A percentile compares a stretch with the other conserved stretches of the same genome.
Conservation (phyloP, 2,113 vertebrate species). For the Pseudolaguvia tuberculata region DNA sequence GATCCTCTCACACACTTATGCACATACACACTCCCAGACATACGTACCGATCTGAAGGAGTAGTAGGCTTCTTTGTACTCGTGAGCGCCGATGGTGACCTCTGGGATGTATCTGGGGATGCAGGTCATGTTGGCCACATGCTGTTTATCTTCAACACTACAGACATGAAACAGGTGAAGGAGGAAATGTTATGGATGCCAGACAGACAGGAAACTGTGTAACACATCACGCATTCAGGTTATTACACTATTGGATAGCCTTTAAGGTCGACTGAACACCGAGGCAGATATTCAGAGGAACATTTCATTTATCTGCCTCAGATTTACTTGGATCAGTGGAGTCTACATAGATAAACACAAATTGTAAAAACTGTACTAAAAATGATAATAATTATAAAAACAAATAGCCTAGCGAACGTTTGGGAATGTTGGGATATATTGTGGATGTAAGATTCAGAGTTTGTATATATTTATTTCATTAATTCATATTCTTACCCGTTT, state of each 20-base stretch:
- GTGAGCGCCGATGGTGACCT: slow-evolving; percentile 77
- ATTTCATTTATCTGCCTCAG: too few relatives aligned
- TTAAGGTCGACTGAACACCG: background rate
- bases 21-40: background rate
- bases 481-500: too few relatives aligned
- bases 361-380: too few relatives aligned
- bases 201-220: background rate
- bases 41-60: slow-evolving; percentile 69
- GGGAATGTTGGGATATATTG: too few relatives aligned
- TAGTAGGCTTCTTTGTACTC: slow-evolving; percentile 68
- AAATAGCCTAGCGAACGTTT: too few relatives aligned
- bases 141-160: slow-evolving; percentile 77
- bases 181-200: background rate
- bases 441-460: too few relatives aligned
- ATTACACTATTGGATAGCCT: background rate
- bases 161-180: background rate
- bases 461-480: too few relatives aligned
- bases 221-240: background rate
- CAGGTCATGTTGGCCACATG: slow-evolving; percentile 59
- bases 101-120: slow-evolving; percentile 77
- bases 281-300: background rate
- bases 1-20: background rate
- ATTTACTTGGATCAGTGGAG: too few relatives aligned
- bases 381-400: too few relatives aligned
- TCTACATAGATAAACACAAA: too few relatives aligned